These are phyloP conservation scores for Gopherus flavomarginatus DNA, from an alignment of 2,113 vertebrate species.

Conservation along the genomic window DNA sequence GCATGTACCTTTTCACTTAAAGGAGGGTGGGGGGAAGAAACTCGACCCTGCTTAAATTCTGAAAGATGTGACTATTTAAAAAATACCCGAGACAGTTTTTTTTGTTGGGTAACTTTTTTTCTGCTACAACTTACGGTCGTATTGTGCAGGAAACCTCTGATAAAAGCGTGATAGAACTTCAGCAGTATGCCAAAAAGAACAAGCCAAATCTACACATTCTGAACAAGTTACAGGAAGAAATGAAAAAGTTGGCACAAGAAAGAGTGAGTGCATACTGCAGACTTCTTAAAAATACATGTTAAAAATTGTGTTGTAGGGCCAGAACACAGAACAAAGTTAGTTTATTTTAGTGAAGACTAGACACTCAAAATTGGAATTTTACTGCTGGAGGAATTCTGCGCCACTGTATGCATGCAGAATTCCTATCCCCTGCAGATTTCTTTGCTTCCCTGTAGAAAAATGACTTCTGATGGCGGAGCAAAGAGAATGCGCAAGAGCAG, in stretches of 20 bases:
- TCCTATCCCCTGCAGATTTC: no score
- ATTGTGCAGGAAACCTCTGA: slow-evolving; percentile 90
- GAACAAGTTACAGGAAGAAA: slow-evolving; percentile 98
- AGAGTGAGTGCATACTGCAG: slow-evolving; percentile 80
- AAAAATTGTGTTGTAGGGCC: not conserved
- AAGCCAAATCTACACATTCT: slow-evolving; percentile 99
- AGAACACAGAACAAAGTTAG: not conserved
- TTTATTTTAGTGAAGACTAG: not conserved
- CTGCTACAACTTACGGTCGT: not conserved
- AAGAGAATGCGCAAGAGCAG: no score
- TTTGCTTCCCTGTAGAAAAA: no score
- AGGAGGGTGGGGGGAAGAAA: not conserved
- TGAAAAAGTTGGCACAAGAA: slow-evolving; percentile 93
- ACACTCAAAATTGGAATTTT: not conserved
- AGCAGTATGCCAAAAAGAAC: slow-evolving; percentile 99
- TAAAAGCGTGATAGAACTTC: slow-evolving; percentile 97
- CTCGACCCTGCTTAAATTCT: not conserved
- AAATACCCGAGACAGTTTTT: not conserved
- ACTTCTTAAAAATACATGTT: not conserved
- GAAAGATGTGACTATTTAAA: not conserved
- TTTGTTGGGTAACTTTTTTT: not conserved
- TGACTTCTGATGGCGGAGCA: no score
- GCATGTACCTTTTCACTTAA: not conserved
- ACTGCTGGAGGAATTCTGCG: no score
- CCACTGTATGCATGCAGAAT: no score